Evolutionary conservation across 2,113 vertebrate species (phyloP).

Genomic region (Tylochromis polylepis): DNA sequence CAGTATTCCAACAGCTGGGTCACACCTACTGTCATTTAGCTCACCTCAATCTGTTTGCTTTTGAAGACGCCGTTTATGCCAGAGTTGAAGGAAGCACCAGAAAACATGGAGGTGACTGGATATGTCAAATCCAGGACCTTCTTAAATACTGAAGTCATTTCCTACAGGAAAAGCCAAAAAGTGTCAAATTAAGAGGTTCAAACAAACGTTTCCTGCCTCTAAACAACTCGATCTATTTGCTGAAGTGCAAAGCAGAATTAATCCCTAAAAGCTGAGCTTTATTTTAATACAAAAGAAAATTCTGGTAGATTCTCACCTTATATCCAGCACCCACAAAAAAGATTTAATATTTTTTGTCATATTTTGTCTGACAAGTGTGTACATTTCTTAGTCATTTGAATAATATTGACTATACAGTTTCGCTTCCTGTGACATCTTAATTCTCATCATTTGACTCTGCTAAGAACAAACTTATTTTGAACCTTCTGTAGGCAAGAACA

Average conservation of each 20-base stretch:
- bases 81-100: conserved; percentile 88
- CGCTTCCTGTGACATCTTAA: not conserved
- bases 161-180: conserved; percentile 58
- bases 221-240: not conserved
- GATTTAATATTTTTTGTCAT: not conserved
- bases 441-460: not conserved
- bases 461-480: not conserved
- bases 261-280: not conserved
- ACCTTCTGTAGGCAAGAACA: not conserved
- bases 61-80: conserved; percentile 83
- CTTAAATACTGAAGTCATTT: conserved; percentile 86
- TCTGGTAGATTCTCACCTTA: not conserved
- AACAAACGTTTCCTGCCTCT: not conserved
- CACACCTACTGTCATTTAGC: not conserved
- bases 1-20: not conserved
- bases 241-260: not conserved
- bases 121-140: conserved; percentile 89
- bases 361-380: not conserved
- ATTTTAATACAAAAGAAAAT: not conserved
- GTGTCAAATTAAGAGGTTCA: not conserved
- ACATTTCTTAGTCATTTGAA: not conserved
- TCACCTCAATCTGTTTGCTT: conserved; percentile 91
- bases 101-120: conserved; percentile 94
- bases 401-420: not conserved
- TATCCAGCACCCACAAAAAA: not conserved